Evolutionary conservation across 2,113 vertebrate genomes (phyloP).

Genomic region (Merops nubicus): DNA sequence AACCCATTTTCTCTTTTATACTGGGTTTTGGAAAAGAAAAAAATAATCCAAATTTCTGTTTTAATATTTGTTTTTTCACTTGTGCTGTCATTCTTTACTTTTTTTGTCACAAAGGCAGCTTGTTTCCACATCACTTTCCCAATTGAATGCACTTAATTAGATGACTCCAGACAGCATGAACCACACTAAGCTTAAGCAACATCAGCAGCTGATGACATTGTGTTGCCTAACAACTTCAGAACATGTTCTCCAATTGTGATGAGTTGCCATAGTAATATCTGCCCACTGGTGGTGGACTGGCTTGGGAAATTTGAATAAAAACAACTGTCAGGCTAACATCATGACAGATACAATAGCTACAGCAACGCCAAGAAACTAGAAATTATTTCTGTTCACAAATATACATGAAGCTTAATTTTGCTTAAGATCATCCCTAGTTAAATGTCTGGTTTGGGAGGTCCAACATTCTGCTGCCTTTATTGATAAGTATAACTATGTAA

Average conservation of each 20-base stretch:
- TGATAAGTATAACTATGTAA: neutral
- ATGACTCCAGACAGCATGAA: neutral
- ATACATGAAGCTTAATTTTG: neutral
- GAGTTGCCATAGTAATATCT: conserved; percentile 66
- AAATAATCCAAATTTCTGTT: neutral
- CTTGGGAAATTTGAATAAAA: conserved; percentile 16
- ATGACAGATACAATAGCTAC: neutral
- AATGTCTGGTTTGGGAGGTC: neutral
- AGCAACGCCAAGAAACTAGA: neutral
- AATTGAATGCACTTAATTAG: neutral
- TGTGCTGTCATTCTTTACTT: neutral
- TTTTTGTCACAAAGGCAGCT: neutral
- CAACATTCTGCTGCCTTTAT: neutral
- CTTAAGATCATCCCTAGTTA: neutral
- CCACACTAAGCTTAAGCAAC: neutral
- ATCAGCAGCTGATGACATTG: conserved; percentile 26
- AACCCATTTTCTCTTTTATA: neutral
- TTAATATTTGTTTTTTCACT: neutral
- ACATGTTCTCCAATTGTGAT: conserved; percentile 23
- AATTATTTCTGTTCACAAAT: neutral
- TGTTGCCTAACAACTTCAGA: conserved; percentile 48
- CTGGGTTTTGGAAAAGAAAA: neutral
- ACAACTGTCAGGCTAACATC: neutral
- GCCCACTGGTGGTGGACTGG: conserved; percentile 40
- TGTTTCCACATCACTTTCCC: neutral